Base-by-base conservation (phyloP, 2,888 invertebrate species). In the Drosophila gaucha region DNA sequence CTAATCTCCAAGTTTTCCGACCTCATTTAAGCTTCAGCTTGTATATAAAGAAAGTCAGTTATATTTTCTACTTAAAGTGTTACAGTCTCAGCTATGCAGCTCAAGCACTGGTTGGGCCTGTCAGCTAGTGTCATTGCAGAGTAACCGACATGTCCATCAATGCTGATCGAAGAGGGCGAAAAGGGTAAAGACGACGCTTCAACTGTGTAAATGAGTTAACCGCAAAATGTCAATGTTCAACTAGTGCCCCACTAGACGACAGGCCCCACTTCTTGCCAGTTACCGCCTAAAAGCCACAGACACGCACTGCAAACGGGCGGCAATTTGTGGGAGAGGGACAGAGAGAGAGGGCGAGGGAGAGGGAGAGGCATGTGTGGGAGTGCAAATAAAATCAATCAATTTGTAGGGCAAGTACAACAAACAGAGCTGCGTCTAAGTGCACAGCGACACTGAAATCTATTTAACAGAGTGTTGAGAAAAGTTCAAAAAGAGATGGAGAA, bases 381-480 rank as follows among this genome's bases (percentile, higher is more conserved):
- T 73, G 84, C 87, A 86, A 88, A 86, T 86, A 88, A 88, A 88
- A 86, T 88, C 86, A 86, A 86, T 86, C 86, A 86, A 83, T 87
- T 87, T 82, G 69, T 74, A 59, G 67, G 72, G 72, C 69, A 74
- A 64, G 50, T 41, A 38, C 47, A 52, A 49, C 63, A 65, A 62
- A 35, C 44, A 62, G 36, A 36, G 26, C 38, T 39, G 31, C 44
- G 30, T 63, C 74, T 80, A 80, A 80, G 82, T 82, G 87, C 85
- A 68, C 30, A 60, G 73, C 70, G 82, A 75, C 82, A 80, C 67
- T 83, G 78, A 88, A 88, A 85, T 88, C 79, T 84, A 82, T 86
- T 86, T 87, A 67, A 71, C 51, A 52, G 74, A 82, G 86, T 88
- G 85, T 82, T 83, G 78, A 85, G 70, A 69, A 78, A 76, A 86